Conservation (phyloP, 2,113 vertebrate species). For the Sakesphorus luctuosus region DNA sequence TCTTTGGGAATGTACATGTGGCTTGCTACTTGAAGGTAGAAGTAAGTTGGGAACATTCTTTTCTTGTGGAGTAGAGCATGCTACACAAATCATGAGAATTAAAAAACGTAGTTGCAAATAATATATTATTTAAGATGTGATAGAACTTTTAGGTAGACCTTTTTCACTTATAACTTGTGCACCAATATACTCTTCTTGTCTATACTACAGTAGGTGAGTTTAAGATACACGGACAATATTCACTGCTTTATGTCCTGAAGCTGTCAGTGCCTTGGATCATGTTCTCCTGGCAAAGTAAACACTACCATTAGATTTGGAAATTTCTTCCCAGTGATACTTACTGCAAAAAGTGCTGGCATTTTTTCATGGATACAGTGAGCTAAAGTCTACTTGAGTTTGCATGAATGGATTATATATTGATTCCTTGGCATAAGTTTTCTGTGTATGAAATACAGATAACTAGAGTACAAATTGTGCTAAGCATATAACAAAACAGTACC, state of each 20-base stretch:
- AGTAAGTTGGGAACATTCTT: background rate
- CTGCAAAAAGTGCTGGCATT: background rate
- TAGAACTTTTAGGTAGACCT: background rate
- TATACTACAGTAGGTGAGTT: background rate
- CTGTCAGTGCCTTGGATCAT: background rate
- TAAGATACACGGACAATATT: background rate
- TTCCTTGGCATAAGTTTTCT: background rate
- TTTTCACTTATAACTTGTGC: background rate
- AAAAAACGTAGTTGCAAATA: background rate
- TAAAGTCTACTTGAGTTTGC: background rate
- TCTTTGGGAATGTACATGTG: background rate
- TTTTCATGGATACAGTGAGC: background rate
- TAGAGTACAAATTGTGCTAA: background rate
- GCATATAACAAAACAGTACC: background rate
- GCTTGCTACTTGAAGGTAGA: background rate
- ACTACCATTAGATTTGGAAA: background rate
- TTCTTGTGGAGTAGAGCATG: background rate
- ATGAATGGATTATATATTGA: background rate
- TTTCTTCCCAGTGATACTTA: background rate
- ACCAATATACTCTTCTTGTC: background rate
- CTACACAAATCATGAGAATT: background rate
- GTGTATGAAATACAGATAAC: background rate
- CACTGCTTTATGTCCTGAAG: background rate
- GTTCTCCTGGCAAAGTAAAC: background rate
- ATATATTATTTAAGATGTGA: background rate